phyloP scores from a whole-genome alignment of 2,113 vertebrate species.

The Meleagris gallopavo region DNA sequence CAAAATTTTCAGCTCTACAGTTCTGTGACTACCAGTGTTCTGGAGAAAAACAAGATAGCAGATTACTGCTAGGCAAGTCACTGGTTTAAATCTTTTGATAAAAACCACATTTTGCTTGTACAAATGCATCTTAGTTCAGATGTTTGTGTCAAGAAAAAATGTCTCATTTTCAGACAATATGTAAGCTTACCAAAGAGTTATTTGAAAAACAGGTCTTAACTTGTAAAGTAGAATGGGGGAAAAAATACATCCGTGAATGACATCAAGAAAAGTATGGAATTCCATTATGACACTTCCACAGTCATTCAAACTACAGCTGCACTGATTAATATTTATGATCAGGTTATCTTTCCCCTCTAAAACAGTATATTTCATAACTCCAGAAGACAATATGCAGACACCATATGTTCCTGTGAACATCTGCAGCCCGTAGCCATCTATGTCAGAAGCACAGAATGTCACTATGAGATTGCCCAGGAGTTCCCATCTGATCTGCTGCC shows the following conservation, averaged over 20 bases:
- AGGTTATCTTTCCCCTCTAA: conserved; percentile 13
- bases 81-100: not conserved
- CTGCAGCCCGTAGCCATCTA: conserved; percentile 46
- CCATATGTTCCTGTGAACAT: conserved; percentile 53
- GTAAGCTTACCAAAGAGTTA: not conserved
- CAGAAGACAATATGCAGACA: conserved; percentile 40
- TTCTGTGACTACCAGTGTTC: not conserved
- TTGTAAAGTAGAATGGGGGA: not conserved
- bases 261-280: conserved; percentile 19
- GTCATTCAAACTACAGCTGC: not conserved
- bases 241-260: not conserved
- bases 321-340: conserved; percentile 30
- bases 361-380: not conserved
- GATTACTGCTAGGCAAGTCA: not conserved
- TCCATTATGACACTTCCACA: conserved; percentile 1
- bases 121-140: not conserved
- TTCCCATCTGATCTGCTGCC: conserved; percentile 50
- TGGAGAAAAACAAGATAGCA: not conserved
- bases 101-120: not conserved
- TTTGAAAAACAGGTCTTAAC: not conserved
- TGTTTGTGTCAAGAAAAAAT: not conserved
- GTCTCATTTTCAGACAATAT: not conserved
- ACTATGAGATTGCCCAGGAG: conserved; percentile 27
- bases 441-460: conserved; percentile 20
- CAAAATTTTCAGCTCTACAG: not conserved